These are phyloP conservation scores for Neodon shergylaensis DNA, from an alignment of 2,113 vertebrate genomes.

Conservation along the genomic window DNA sequence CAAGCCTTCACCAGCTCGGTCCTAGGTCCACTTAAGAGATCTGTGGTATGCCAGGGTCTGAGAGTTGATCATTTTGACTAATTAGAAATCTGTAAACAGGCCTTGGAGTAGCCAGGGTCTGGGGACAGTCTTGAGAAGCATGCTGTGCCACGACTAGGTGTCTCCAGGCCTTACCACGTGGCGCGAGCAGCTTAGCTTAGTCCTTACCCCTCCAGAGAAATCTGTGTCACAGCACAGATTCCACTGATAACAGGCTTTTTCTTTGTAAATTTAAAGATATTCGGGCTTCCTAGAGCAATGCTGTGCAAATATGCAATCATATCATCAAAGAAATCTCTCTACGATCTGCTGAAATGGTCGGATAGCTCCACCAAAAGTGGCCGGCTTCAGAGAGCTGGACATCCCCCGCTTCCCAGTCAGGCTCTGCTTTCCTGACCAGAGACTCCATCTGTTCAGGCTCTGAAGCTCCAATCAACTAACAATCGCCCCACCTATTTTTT, in stretches of 20 bases:
- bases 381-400: slow-evolving; percentile 21
- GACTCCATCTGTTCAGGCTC: not conserved
- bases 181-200: not conserved
- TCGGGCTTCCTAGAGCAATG: slow-evolving; percentile 32
- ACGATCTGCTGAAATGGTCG: slow-evolving; percentile 8
- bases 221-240: slow-evolving; percentile 35
- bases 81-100: not conserved
- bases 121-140: not conserved
- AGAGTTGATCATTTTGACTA: slow-evolving; percentile 20
- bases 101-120: not conserved
- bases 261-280: slow-evolving; percentile 53
- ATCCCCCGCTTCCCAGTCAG: not conserved
- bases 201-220: not conserved
- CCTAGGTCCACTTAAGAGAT: not conserved
- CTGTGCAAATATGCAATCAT: slow-evolving; percentile 1
- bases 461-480: slow-evolving; percentile 55
- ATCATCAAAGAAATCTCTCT: slow-evolving; percentile 56
- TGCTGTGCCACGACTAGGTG: not conserved
- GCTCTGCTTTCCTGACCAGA: slow-evolving; percentile 28
- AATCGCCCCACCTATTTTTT: not conserved
- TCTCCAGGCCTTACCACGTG: not conserved
- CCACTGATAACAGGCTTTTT: not conserved
- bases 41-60: not conserved
- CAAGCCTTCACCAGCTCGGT: not conserved
- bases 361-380: not conserved